Evolutionary conservation across 2,113 vertebrate genomes (phyloP), one percentile per base, ranked within the genome.

Genomic region (Esox niger): DNA sequence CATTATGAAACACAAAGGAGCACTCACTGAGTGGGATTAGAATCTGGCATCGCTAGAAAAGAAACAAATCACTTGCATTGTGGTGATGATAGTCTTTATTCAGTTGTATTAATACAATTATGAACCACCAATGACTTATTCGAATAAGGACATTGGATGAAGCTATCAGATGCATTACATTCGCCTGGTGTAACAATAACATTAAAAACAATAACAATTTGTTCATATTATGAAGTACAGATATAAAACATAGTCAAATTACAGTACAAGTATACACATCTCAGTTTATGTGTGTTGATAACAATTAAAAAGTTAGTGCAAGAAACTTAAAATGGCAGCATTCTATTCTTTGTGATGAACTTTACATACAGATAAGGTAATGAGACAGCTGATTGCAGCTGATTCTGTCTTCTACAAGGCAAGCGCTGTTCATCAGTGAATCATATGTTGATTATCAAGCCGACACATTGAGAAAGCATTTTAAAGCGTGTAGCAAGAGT

Each of bases 401-500:
- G 32, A 57, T 59, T 43, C 33, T 66, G 57, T 26, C 23, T 73
- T 73, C 46, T 71, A 79, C 69, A 62, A 82, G 64, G 67, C 71
- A 2, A 82, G 78, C 75, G 10, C 64, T 62, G 68, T 78, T 7
- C 79, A 71, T 69, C 30, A 59, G 23, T 15, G 13, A 9, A 17
- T 25, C 17, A 2, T n/a, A 58, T 32, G 8, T n/a, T 61, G 8
- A 62, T 30, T 23, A 73, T 66, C 27, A 61, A 71, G 82, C 73
- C 73, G 69, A 78, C 75, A 70, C 61, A 71, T 78, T 23, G n/a
- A 31, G 26, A 23, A 23, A 71, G 68, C 62, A 47, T 43, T 79
- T 62, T 76, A 75, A 78, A 86, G 80, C 81, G 10, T 69, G 70
- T 62, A 7, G 13, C 71, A 61, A 20, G 23, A 5, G 26, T 58